phyloP scores from a whole-genome alignment of 2,797 vertebrate species.

The Lycodopsis pacificus region DNA sequence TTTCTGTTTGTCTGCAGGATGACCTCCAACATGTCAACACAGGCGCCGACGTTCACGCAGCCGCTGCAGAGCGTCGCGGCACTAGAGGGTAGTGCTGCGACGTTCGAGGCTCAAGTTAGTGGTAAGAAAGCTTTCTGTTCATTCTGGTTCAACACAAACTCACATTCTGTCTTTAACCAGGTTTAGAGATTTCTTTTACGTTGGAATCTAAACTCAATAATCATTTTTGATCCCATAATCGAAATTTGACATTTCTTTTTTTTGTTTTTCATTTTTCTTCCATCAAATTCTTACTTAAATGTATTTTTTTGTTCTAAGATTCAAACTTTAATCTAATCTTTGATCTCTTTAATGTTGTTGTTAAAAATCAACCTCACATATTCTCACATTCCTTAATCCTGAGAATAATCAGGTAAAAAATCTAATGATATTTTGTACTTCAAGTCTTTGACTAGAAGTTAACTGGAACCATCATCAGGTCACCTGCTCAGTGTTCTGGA shows the following conservation, averaged over 20 bases:
- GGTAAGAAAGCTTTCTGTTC: slow-evolving; percentile 84
- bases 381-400: not conserved
- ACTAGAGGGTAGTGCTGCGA: slow-evolving; percentile 99
- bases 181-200: too few species aligned
- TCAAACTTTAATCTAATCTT: too few species aligned
- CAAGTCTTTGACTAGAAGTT: not conserved
- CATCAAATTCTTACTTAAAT: too few species aligned
- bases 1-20: slow-evolving; percentile 84
- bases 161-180: too few species aligned
- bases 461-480: not conserved
- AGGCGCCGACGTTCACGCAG: slow-evolving; percentile 96
- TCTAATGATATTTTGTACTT: not conserved
- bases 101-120: slow-evolving; percentile 97
- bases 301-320: too few species aligned
- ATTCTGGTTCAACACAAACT: not conserved
- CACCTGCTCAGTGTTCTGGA: not conserved
- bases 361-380: not conserved
- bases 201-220: too few species aligned
- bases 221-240: too few species aligned
- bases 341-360: too few species aligned
- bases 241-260: too few species aligned
- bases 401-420: not conserved
- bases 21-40: slow-evolving; percentile 92
- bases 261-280: too few species aligned
- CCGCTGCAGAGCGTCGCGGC: slow-evolving; percentile 95